Base-by-base conservation (phyloP, 2,113 vertebrate species). In the Calidris pygmaea region DNA sequence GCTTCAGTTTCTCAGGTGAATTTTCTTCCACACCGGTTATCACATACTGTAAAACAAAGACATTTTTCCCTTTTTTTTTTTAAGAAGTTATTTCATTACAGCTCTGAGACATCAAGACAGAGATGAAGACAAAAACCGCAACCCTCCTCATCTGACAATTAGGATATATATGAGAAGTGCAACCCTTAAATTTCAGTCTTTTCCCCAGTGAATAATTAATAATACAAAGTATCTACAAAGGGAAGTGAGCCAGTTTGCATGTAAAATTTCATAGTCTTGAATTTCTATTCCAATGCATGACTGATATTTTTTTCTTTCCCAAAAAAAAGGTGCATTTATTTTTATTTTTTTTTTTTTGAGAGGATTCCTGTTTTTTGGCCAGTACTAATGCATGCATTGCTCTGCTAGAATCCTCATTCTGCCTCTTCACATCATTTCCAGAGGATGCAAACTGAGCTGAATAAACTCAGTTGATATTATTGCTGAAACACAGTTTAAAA, bases 401-500 rank as follows among this genome's bases (percentile, higher is more conserved):
- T 65, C n/a, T 74, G 17, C 37, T 63, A 43, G 55, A 80, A 74
- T 86, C 63, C 13, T 80, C 22, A 59, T 89, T 86, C 60, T 79
- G 41, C 47, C 24, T 89, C 7, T 47, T 79, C 58, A 45, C 7
- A 50, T 79, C 23, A 60, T 73, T 93, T 95, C 23, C 30, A 62
- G 39, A 91, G 26, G 34, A 56, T 86, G 27, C 26, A 81, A 88
- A 87, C 22, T 47, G n/a, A 93, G 16, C 24, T 85, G 60, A 89
- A 90, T 24, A 75, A 92, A 55, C 43, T 73, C 26, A 55, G 15
- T 39, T 81, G 35, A 43, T 87, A 70, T 72, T 74, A 59, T 71
- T 89, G 35, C 52, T 89, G 76, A 94, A 96, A 85, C 22, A 62
- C 4, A 32, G 32, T 90, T 74, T 89, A 39, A 86, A 96, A 85